phyloP scores from a whole-genome alignment of 2,797 vertebrate species.

The Eptatretus atami region DNA sequence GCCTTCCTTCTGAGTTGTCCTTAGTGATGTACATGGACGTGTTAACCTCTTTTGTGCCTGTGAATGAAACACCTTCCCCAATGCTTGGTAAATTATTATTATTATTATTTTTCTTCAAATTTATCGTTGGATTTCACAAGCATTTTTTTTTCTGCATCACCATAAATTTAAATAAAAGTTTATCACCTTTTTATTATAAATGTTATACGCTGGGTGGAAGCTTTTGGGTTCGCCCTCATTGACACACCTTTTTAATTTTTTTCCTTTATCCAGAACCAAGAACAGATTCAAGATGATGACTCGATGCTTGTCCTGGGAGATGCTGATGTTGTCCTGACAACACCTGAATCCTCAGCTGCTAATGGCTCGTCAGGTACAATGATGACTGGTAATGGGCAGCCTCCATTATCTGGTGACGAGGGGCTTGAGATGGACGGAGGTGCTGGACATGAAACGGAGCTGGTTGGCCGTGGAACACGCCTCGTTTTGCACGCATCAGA shows the following conservation, averaged over 20 bases:
- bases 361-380: neutral
- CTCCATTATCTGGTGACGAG: neutral
- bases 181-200: no score
- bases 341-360: constrained; percentile 11
- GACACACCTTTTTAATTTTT: constrained; percentile 8
- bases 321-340: constrained; percentile 52
- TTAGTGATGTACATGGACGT: no score
- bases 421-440: neutral
- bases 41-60: no score
- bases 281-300: constrained; percentile 52
- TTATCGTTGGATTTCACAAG: no score
- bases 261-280: constrained; percentile 30
- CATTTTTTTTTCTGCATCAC: no score
- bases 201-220: no score
- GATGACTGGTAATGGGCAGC: neutral
- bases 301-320: constrained; percentile 56
- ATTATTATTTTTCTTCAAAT: no score
- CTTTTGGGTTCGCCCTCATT: constrained; percentile 10
- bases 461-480: neutral
- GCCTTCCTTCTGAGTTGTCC: no score
- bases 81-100: no score
- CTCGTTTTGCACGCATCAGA: neutral
- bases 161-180: no score
- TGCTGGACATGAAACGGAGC: neutral
- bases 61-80: no score